Conservation (phyloP, 2,888 invertebrate genomes). For the Stenolophus ochropezus region DNA sequence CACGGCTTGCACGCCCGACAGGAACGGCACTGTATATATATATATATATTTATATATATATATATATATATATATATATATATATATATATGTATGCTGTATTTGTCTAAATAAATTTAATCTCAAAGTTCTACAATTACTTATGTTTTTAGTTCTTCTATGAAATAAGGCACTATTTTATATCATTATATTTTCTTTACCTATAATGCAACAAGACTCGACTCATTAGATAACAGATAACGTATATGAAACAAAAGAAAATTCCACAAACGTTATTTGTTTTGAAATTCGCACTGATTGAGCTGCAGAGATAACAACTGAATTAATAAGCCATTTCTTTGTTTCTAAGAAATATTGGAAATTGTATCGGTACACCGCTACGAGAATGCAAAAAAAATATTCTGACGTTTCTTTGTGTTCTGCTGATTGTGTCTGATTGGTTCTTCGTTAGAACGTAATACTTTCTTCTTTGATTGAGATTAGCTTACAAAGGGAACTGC, state of each 20-base stretch:
- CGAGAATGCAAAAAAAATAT: background rate
- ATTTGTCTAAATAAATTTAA: too few species aligned
- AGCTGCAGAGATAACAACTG: background rate
- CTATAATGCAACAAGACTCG: background rate
- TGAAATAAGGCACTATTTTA: too few species aligned
- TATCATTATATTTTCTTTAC: background rate
- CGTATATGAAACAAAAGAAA: background rate
- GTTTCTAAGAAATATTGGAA: slow-evolving; percentile 5
- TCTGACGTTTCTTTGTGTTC: background rate
- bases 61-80: too few species aligned
- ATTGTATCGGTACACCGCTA: background rate
- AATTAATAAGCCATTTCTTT: slow-evolving; percentile 27
- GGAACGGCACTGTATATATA: too few species aligned
- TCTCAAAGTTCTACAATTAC: too few species aligned
- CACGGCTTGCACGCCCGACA: too few species aligned
- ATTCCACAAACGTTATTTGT: slow-evolving; percentile 15
- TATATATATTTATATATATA: too few species aligned
- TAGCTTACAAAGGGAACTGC: background rate
- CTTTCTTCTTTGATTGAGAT: slow-evolving; percentile 13
- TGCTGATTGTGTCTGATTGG: slow-evolving; percentile 10
- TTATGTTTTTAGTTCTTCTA: too few species aligned
- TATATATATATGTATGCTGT: too few species aligned
- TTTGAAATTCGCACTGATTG: slow-evolving; percentile 21
- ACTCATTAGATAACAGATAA: too few species aligned
- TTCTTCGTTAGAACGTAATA: slow-evolving; percentile 5